Evolutionary conservation across 2,797 vertebrate species (phyloP).

Genomic region (Xiphorhynchus erythropygius): DNA sequence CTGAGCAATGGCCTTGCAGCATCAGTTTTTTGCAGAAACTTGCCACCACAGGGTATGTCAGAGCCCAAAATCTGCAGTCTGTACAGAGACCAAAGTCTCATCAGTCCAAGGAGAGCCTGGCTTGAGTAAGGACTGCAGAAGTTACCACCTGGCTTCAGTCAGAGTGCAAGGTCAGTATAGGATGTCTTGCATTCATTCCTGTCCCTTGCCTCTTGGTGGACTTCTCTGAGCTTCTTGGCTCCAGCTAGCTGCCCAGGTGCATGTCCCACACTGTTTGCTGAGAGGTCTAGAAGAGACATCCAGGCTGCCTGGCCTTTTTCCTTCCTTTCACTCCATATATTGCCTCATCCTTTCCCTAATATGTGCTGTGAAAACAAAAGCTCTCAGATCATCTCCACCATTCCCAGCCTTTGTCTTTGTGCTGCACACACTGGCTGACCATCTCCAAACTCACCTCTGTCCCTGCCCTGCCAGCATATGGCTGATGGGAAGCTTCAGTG

Average conservation of each 20-base stretch:
- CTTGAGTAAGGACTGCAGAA: background rate
- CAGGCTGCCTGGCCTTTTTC: background rate
- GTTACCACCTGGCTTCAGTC: background rate
- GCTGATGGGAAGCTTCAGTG: background rate
- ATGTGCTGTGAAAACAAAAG: background rate
- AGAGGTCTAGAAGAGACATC: background rate
- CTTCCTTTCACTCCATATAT: background rate
- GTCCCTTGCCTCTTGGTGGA: background rate
- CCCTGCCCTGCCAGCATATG: background rate
- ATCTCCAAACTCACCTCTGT: background rate
- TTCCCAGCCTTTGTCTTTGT: background rate
- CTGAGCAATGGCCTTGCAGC: background rate
- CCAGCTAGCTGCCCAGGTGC: background rate
- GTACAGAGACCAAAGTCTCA: background rate
- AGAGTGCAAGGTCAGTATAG: background rate
- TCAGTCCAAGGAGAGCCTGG: background rate
- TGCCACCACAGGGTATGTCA: background rate
- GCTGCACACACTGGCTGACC: accelerated
- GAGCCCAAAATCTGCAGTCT: background rate
- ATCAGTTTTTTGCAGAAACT: slow-evolving; percentile 8
- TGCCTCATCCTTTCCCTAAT: background rate
- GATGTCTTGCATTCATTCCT: background rate
- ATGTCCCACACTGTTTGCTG: accelerated
- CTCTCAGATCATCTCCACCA: accelerated
- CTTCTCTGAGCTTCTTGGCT: background rate